Evolutionary conservation across 2,888 invertebrate species (phyloP), one percentile per base, ranked within the genome.

Genomic region (Polymixis flavicincta): DNA sequence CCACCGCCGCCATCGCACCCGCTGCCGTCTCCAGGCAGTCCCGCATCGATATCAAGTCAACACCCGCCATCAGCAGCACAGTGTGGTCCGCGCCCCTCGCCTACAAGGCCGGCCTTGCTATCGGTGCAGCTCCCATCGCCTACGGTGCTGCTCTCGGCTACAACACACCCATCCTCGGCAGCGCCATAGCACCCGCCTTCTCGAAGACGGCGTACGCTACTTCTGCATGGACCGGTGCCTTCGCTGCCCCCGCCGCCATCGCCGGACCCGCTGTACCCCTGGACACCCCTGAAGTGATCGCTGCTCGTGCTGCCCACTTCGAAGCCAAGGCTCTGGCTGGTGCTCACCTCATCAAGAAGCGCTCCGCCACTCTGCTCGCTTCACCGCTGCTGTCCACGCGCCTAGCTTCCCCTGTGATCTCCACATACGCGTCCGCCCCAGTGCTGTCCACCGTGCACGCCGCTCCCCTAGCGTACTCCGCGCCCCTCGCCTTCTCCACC

Each of bases 231-330:
- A 82, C 84, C 19, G 84, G 87, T 61, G 74, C 82, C 5, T 78
- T 91, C 67, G 86, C 89, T n/a, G n/a, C n/a, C n/a, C n/a, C n/a
- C n/a, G n/a, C n/a, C n/a, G n/a, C 82, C 5, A 78, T 91, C 67
- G 86, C 89, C 14, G 89, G 88, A 11, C 92, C 94, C 22, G 86
- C 91, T 69, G 90, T 93, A 28, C 94, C 95, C 57, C 86, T 93
- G 54, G 95, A 95, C 66, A 95, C 95, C 11, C 94, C 95, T 60
- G 95, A 95, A 81, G 94, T 95, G 28, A 85, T 93, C 71, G 95
- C 95, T 64, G 96, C 95, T 52, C 95, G 94, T 70, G 92, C 93
- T 67, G 94, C 93, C 25, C 96, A 95, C 88, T 92, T 94, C 60
- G 92, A 95, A 84, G 94, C 95, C 63, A 94, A 95, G 81, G 93